Base-by-base conservation (phyloP, 2,888 invertebrate species). In the Amorpha juglandis region DNA sequence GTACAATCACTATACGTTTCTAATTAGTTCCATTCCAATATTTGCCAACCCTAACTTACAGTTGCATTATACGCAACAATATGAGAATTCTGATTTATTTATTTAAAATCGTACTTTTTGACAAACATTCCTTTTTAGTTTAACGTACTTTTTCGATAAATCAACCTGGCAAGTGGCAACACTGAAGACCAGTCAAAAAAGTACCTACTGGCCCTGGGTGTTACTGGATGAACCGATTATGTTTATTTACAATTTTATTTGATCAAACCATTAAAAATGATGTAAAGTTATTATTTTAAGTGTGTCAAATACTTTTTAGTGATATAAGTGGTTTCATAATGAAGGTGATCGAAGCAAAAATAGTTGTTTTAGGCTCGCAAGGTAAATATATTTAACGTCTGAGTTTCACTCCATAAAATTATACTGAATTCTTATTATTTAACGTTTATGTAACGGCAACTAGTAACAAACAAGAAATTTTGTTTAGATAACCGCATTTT, bases 311-410 rank as follows among this genome's bases (percentile, higher is more conserved):
- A 62, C 66, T 68, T 64, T 67, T 69, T 69, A 67, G 63, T 69
- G 68, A 70, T 65, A 16, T 35, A 42, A 42, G 45, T 64, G 62
- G 19, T 63, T 21, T 67, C 27, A 88, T 83, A 84, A 97, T 97
- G 97, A 96, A 95, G 87, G 95, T 95, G 70, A 94, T 97, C 72
- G 96, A 96, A 86, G 97, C 96, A 69, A 98, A 98, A 95, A 96
- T 98, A 64, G 97, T 98, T 63, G 96, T 97, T 72, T 93, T 98
- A 68, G 98, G 98, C 66, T 95, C 96, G 64, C 96, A 96, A 95
- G 97, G 97, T 97, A 94, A 94, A 85, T 78, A 12, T 6, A 53
- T 27, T 27, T n/a, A 9, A 27, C 11, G 0, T 38, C 6, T 4
- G 12, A 11, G 11, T 19, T 58, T 58, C 9, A 19, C 38, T 58